Base-by-base conservation (phyloP, 2,113 vertebrate species). In the Aldabrachelys gigantea region DNA sequence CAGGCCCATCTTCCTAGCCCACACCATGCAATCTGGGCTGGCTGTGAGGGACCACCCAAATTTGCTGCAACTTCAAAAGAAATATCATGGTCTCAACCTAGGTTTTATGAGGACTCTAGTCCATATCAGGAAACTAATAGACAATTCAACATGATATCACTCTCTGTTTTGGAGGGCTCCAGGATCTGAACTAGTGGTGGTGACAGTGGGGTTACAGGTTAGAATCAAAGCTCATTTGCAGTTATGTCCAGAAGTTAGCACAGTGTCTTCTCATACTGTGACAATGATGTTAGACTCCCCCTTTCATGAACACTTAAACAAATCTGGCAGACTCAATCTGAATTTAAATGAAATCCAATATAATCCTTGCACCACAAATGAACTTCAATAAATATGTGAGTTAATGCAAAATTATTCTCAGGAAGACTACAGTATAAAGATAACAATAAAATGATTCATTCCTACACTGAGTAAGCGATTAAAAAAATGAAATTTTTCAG, bases 391-490 rank as follows among this genome's bases (percentile, higher is more conserved):
- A 93, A 95, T 87, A 54, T 57, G 86, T 9, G 2, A 75, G 87
- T 96, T 95, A 89, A 84, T 87, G 79, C 75, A 91, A 95, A 94
- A 95, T 89, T 95, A 92, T 96, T 96, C 94, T 85, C 86, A 93
- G 87, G 88, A 87, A 44, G 83, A 24, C 83, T 85, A 76, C 44
- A 83, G 85, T 59, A 92, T 87, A 93, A 96, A 95, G 90, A 85
- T 96, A 88, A 84, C 88, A 88, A 96, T 57, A 96, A 92, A 72
- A 81, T 96, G 96, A 97, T 85, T 97, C 95, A 97, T 92, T 97
- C 94, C 85, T 93, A 54, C 81, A 83, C 92, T 90, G 89, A 97
- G 95, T 96, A 95, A 96, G 88, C 52, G 95, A 90, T 95, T 96
- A 96, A 96, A 95, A 52, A 96, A 97, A 97, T 87, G 92, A 85